Conservation (phyloP, 2,113 vertebrate genomes). For the Pteropus alecto region DNA sequence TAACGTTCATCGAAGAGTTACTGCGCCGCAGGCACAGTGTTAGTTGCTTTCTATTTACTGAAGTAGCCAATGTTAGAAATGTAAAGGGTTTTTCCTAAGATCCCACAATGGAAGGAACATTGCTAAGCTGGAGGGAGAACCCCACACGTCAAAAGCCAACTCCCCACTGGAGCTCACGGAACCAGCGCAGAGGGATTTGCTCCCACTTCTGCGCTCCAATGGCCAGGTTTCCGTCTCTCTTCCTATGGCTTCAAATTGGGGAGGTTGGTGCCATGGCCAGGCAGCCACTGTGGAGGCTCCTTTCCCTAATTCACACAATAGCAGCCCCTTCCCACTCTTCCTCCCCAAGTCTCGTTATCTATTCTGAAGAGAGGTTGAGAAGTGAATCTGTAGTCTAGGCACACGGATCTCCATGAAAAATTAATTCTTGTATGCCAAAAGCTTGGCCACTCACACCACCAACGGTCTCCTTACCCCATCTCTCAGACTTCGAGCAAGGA, state of each 20-base stretch:
- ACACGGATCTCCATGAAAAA: neutral
- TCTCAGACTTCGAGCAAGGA: neutral
- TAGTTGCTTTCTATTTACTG: neutral
- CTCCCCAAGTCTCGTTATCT: neutral
- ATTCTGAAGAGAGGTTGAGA: neutral
- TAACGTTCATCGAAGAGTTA: neutral
- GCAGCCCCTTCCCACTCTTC: too few species aligned
- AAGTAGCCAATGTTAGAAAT: neutral
- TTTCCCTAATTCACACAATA: neutral
- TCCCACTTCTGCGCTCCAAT: neutral
- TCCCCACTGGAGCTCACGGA: accelerated
- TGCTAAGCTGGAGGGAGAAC: neutral
- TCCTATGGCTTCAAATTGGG: neutral
- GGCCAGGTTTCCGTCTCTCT: accelerated
- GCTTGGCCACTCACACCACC: neutral
- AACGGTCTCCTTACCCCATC: too few species aligned
- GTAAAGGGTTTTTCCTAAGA: neutral
- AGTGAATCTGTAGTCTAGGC: neutral
- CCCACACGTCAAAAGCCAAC: neutral
- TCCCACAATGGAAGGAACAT: neutral
- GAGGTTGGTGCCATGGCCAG: neutral
- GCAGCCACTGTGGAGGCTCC: accelerated
- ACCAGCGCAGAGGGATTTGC: accelerated
- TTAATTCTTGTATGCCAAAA: neutral
- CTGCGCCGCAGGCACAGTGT: neutral